Base-by-base conservation (phyloP, 2,888 invertebrate species). In the Aquatica leii region DNA sequence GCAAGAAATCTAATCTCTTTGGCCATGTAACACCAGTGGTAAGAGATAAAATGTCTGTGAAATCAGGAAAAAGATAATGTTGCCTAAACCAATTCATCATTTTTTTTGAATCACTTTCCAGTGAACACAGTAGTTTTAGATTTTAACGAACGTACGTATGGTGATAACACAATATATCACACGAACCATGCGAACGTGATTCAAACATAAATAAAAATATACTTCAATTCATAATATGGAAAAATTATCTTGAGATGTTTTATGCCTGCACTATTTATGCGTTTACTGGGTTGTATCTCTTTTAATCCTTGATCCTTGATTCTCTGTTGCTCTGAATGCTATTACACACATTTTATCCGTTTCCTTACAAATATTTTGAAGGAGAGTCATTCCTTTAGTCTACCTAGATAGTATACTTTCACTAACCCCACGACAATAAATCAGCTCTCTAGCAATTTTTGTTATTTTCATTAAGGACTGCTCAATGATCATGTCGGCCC, bases 311-410 rank as follows among this genome's bases (percentile, higher is more conserved):
- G 53, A n/a, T 40, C 20, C 40, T 40, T 14, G 17, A 43, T 34
- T 46, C 20, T 55, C 34, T 18, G 34, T n/a, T n/a, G n/a, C n/a
- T 34, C 34, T 34, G 34, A 46, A 55, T 34, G 34, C 17, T 46
- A 46, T 34, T 4, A 15, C 35, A 46, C 55, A 55, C 34, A 55
- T 34, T 31, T 46, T 24, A 11, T 55, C 48, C 24, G 31, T 18
- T 55, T 55, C 48, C 20, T 48, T 18, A 17, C 48, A 48, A 48
- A 48, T 48, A 48, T 48, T 48, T 48, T 48, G 48, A 17, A 48
- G 48, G 20, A 12, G 20, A 48, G 5, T 18, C 21, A 48, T 48
- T 48, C 18, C 48, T 48, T 48, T 31, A 31, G 34, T 46, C 17
- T 34, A 46, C 43, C 18, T 55, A 17, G 8, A 43, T 15, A 55